Evolutionary conservation across 2,888 invertebrate species (phyloP).

Genomic region (Lagria hirta): DNA sequence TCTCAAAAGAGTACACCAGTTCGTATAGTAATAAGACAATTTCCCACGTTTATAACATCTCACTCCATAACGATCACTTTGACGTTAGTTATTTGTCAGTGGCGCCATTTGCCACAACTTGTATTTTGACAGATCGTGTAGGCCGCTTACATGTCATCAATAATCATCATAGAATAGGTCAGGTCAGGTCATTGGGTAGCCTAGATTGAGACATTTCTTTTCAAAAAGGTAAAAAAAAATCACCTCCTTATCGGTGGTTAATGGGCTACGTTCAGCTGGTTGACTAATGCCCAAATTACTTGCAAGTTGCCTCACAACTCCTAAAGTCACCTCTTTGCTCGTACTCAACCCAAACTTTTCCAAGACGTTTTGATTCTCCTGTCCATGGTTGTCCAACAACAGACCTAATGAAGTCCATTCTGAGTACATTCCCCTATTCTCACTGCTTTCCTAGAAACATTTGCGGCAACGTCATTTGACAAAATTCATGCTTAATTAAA

Average conservation of each 20-base stretch:
- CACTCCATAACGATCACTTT: no score
- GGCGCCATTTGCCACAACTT: no score
- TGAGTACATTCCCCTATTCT: slow-evolving; percentile 76
- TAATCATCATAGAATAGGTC: no score
- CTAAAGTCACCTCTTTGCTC: slow-evolving; percentile 78
- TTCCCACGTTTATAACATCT: no score
- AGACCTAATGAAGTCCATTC: slow-evolving; percentile 78
- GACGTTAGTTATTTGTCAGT: no score
- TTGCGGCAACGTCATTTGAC: neutral
- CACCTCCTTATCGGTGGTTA: slow-evolving; percentile 85
- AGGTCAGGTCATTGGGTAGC: no score
- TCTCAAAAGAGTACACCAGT: no score
- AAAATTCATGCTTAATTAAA: slow-evolving; percentile 21
- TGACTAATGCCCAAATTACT: slow-evolving; percentile 72
- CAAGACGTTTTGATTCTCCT: slow-evolving; percentile 71
- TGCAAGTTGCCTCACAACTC: slow-evolving; percentile 77
- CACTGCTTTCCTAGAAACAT: slow-evolving; percentile 58
- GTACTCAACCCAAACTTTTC: slow-evolving; percentile 72
- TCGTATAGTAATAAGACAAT: no score
- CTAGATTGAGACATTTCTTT: no score
- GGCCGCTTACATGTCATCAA: no score
- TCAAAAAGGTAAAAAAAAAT: no score
- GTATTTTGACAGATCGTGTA: no score
- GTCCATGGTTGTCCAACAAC: slow-evolving; percentile 65
- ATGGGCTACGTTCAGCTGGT: slow-evolving; percentile 79